Conservation (phyloP, 2,888 invertebrate species). For the Drosophila macrospina region DNA sequence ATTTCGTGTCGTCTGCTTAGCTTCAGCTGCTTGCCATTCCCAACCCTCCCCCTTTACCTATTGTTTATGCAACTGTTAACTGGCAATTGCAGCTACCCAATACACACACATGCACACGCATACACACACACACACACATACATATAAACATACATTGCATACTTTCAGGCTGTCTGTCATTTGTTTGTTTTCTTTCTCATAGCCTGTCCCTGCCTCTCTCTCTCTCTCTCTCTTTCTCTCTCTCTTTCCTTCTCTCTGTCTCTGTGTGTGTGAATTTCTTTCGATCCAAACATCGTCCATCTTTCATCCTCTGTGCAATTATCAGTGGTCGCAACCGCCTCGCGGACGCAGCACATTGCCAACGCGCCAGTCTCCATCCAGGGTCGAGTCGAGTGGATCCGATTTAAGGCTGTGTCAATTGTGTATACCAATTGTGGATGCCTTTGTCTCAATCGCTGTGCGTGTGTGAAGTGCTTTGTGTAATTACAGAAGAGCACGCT, state of each 20-base stretch:
- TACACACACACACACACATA: background rate
- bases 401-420: background rate
- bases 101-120: constrained; percentile 2
- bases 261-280: constrained; percentile 4
- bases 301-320: constrained; percentile 37
- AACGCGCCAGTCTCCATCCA: constrained; percentile 14
- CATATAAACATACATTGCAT: constrained; percentile 22
- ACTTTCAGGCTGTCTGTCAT: constrained; percentile 24
- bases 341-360: constrained; percentile 39
- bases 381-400: background rate
- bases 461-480: constrained; percentile 11
- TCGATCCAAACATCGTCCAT: constrained; percentile 33
- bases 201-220: background rate
- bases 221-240: too few relatives aligned
- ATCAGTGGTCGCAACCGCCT: constrained; percentile 41
- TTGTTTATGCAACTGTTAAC: constrained; percentile 27
- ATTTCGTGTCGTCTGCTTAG: constrained; percentile 34
- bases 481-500: constrained; percentile 1
- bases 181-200: constrained; percentile 3
- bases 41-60: background rate
- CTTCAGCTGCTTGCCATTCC: background rate
- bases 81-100: constrained; percentile 24
- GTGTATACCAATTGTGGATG: background rate
- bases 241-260: background rate
- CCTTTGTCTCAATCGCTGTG: background rate